Evolutionary conservation across 2,113 vertebrate genomes (phyloP).

Genomic region (Boulengeromyrus knoepffleri): DNA sequence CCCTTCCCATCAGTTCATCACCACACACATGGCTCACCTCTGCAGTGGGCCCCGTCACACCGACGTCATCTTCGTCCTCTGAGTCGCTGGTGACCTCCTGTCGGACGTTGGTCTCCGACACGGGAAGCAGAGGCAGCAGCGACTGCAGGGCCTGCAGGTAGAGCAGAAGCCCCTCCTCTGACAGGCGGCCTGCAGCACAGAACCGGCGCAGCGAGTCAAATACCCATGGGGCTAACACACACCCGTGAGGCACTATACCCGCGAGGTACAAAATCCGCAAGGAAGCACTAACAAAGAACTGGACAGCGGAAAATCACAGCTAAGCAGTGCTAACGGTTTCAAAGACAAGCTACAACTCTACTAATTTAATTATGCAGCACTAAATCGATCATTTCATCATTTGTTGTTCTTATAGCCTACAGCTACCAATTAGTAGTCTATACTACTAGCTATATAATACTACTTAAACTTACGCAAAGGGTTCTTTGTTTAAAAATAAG

Average conservation of each 20-base stretch:
- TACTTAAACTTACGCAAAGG: neutral
- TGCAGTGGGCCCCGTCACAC: constrained; percentile 52
- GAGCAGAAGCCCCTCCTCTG: constrained; percentile 84
- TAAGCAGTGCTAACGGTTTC: neutral
- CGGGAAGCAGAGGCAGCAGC: constrained; percentile 78
- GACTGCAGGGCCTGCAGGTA: constrained; percentile 82
- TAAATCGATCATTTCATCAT: neutral
- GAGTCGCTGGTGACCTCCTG: constrained; percentile 81
- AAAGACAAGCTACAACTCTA: neutral
- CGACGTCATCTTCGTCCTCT: constrained; percentile 79
- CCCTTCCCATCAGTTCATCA: neutral
- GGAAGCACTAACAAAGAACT: neutral
- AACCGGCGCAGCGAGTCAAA: constrained; percentile 26
- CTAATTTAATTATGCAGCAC: neutral
- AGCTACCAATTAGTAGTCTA: neutral
- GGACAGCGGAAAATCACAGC: neutral
- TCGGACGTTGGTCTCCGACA: constrained; percentile 61
- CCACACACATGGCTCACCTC: constrained; percentile 51
- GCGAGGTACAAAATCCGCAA: neutral
- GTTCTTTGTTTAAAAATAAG: neutral
- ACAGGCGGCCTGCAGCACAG: constrained; percentile 66
- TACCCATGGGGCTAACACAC: neutral
- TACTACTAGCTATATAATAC: neutral
- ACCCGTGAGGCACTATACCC: neutral
- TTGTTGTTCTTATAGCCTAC: neutral